These are phyloP conservation scores for Cephus rjabovi DNA, from an alignment of 2,888 invertebrate genomes.

Conservation along the genomic window DNA sequence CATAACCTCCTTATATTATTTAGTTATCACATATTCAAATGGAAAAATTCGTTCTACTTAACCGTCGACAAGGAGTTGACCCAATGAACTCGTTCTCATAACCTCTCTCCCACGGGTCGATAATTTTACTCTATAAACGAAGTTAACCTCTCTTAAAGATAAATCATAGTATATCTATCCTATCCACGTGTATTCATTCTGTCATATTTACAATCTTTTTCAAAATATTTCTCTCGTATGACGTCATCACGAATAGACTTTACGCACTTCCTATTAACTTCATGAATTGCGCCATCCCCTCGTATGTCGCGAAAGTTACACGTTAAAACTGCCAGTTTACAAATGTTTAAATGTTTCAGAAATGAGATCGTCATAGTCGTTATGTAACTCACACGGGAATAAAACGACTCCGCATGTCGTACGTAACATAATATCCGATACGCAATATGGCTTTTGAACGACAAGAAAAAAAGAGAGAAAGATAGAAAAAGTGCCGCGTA, in stretches of 20 bases:
- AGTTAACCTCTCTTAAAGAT: background rate
- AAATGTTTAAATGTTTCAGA: background rate
- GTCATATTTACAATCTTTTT: background rate
- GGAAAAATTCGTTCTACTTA: background rate
- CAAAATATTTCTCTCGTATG: background rate
- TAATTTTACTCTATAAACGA: background rate
- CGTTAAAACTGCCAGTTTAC: background rate
- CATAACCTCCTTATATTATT: background rate
- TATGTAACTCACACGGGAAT: background rate
- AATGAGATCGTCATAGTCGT: background rate
- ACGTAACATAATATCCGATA: background rate
- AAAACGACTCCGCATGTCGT: background rate
- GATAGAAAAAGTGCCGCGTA: too few relatives aligned
- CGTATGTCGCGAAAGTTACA: background rate
- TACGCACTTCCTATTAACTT: background rate
- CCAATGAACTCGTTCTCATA: background rate
- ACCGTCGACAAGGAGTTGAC: background rate
- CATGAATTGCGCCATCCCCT: background rate
- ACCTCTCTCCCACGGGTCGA: background rate
- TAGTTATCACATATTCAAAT: background rate
- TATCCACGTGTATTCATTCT: background rate
- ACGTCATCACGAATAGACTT: background rate
- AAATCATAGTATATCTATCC: background rate
- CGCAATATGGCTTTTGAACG: background rate
- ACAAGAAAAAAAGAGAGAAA: background rate